Conservation (phyloP, 2,113 vertebrate species). For the Bufo gargarizans region DNA sequence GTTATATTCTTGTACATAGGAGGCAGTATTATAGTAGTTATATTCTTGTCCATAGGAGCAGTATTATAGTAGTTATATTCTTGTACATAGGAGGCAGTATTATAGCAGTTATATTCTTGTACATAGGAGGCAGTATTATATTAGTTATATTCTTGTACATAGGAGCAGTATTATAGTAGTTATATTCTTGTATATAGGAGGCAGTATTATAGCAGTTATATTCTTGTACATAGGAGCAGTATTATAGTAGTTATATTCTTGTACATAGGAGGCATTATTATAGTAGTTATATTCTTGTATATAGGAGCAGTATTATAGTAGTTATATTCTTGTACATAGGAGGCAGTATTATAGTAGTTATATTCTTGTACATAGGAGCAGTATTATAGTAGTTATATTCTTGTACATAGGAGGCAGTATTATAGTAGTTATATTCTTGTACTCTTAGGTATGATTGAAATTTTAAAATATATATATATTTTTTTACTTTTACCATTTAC, state of each 20-base stretch:
- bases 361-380: too few relatives aligned
- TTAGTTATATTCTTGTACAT: background rate
- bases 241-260: constrained; percentile 1
- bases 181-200: background rate
- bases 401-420: background rate
- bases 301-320: too few relatives aligned
- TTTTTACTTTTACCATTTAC: too few relatives aligned
- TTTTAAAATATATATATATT: too few relatives aligned
- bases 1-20: background rate
- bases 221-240: background rate
- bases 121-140: background rate
- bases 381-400: too few relatives aligned
- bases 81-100: background rate
- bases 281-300: too few relatives aligned
- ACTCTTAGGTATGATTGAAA: too few relatives aligned
- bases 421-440: constrained; percentile 3
- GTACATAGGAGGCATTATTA: too few relatives aligned
- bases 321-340: too few relatives aligned
- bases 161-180: background rate
- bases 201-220: background rate
- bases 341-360: too few relatives aligned
- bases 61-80: constrained; percentile 1
- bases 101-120: background rate
- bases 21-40: constrained; percentile 11
- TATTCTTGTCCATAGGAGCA: constrained; percentile 2